These are phyloP conservation scores for Cryptotermes secundus DNA, from an alignment of 1,140 invertebrate genomes.

Conservation along the genomic window DNA sequence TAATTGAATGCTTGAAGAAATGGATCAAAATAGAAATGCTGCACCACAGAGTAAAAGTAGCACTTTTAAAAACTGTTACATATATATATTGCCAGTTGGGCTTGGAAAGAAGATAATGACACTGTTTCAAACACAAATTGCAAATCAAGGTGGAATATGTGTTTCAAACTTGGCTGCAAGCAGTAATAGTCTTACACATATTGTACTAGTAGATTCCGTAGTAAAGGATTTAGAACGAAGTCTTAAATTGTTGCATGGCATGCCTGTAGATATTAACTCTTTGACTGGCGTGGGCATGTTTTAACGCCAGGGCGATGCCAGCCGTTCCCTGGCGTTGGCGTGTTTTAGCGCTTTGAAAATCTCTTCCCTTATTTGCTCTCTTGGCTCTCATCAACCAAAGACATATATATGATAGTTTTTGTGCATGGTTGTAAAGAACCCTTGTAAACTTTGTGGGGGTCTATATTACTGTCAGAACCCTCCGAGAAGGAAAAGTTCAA, in stretches of 20 bases:
- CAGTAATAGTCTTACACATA: background rate
- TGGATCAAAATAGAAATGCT: background rate
- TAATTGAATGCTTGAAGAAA: background rate
- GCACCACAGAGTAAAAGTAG: background rate
- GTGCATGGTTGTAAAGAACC: too few species aligned
- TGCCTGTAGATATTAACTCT: background rate
- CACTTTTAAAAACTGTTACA: background rate
- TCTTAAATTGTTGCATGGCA: background rate
- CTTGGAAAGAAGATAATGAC: conserved; percentile 16
- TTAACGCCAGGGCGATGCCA: too few species aligned
- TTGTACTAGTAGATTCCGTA: background rate
- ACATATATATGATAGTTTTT: too few species aligned
- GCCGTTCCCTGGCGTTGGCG: too few species aligned
- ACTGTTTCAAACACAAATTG: background rate
- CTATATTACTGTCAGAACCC: too few species aligned
- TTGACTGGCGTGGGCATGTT: too few species aligned
- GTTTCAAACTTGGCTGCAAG: background rate
- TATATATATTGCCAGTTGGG: conserved; percentile 6
- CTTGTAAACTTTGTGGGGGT: too few species aligned
- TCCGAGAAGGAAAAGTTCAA: too few species aligned
- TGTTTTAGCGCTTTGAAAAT: too few species aligned
- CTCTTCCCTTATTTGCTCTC: too few species aligned
- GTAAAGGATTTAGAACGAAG: background rate
- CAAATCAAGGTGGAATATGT: background rate
- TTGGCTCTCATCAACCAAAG: too few species aligned